Conservation (phyloP, 35 echinoderm and acorn worm species). For the Hemicentrotus pulcherrimus region DNA sequence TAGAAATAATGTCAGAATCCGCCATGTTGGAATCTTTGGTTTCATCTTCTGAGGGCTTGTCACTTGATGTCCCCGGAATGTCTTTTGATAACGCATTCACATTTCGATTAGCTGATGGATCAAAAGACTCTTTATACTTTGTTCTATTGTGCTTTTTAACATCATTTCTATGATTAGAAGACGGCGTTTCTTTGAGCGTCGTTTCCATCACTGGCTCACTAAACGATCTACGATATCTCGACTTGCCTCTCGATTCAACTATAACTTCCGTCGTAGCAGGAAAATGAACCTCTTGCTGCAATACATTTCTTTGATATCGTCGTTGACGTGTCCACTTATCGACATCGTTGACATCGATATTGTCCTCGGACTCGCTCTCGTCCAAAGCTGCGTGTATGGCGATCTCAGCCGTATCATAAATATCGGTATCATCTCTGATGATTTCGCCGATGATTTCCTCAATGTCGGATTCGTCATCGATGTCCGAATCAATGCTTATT, state of each 20-base stretch:
- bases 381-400: conserved; percentile 20
- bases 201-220: neutral
- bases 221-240: neutral
- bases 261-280: neutral
- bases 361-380: conserved; percentile 39
- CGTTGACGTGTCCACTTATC: neutral
- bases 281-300: neutral
- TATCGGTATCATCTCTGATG: neutral
- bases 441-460: conserved; percentile 18
- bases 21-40: neutral
- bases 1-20: neutral
- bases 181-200: neutral
- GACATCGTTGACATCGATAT: conserved; percentile 35
- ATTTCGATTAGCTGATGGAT: neutral
- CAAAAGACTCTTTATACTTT: neutral
- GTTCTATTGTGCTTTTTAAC: neutral
- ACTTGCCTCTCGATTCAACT: neutral
- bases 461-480: neutral
- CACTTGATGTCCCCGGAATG: neutral
- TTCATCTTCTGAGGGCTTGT: neutral
- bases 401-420: neutral
- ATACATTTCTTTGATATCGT: neutral
- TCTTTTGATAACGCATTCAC: neutral
- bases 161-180: neutral
- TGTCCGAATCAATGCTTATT: neutral